Conservation (phyloP, 2,113 vertebrate genomes). For the Seriola rivoliana region DNA sequence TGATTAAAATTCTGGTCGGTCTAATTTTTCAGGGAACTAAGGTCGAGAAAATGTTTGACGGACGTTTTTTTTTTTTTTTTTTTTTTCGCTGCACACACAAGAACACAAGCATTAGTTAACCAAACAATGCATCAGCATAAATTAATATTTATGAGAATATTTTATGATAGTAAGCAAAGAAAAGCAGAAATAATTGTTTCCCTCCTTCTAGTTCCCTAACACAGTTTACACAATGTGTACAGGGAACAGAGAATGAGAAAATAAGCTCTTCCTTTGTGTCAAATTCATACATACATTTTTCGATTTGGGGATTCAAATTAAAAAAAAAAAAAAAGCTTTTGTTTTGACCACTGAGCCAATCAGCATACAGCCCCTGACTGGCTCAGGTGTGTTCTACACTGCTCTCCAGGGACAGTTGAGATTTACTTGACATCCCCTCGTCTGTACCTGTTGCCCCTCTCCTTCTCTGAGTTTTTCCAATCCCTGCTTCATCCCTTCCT, state of each 20-base stretch:
- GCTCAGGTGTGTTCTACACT: background rate
- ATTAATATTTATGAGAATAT: background rate
- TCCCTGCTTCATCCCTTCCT: background rate
- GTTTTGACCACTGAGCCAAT: background rate
- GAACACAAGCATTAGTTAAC: no score
- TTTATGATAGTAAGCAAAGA: background rate
- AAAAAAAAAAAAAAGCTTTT: background rate
- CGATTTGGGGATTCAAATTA: background rate
- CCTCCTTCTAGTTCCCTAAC: background rate
- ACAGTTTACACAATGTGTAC: background rate
- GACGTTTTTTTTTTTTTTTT: no score
- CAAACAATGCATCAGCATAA: background rate
- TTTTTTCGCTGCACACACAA: no score
- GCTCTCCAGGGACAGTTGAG: background rate
- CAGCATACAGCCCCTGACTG: background rate
- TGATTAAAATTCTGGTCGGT: background rate
- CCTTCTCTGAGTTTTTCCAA: background rate
- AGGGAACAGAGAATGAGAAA: background rate
- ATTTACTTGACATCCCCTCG: background rate
- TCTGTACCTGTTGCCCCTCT: background rate
- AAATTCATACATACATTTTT: background rate
- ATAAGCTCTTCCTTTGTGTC: background rate
- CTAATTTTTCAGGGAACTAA: background rate
- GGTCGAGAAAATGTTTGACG: background rate
- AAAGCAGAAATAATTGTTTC: background rate